Evolutionary conservation across 2,888 invertebrate genomes (phyloP).

Genomic region (Ramazzottius varieornatus): DNA sequence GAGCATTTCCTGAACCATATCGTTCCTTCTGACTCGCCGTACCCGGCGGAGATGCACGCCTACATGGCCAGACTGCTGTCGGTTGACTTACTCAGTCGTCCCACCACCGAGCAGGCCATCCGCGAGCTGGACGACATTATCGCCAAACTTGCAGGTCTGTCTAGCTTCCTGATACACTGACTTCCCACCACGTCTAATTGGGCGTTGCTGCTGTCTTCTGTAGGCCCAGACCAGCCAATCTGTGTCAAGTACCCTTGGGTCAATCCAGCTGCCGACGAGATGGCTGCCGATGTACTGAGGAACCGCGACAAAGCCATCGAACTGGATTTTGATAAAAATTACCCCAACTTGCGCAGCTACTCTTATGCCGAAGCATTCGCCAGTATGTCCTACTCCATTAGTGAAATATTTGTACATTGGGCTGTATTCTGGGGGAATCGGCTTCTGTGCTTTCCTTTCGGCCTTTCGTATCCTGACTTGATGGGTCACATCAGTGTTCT

Average conservation of each 20-base stretch:
- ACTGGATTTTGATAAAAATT: background rate
- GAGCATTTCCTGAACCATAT: background rate
- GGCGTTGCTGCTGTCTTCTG: too few species aligned
- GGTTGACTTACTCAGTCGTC: background rate
- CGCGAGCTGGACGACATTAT: conserved; percentile 1
- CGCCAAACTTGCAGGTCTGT: background rate
- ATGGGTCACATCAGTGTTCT: too few species aligned
- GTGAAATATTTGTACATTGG: too few species aligned
- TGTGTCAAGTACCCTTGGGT: conserved; percentile 1
- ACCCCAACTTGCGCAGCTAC: background rate
- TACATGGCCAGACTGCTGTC: background rate
- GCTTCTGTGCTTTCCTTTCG: too few species aligned
- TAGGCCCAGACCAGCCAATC: conserved; percentile 1
- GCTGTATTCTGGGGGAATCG: too few species aligned
- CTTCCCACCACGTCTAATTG: too few species aligned
- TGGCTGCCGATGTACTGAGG: background rate
- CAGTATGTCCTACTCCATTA: background rate
- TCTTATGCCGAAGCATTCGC: background rate
- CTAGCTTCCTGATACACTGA: too few species aligned
- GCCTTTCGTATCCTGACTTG: too few species aligned
- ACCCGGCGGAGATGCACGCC: background rate
- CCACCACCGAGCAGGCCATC: conserved; percentile 2
- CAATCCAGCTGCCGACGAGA: background rate
- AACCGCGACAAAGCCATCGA: background rate
- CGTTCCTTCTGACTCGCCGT: background rate